phyloP scores from a whole-genome alignment of 2,888 invertebrate species.

The Caenorhabditis angaria region DNA sequence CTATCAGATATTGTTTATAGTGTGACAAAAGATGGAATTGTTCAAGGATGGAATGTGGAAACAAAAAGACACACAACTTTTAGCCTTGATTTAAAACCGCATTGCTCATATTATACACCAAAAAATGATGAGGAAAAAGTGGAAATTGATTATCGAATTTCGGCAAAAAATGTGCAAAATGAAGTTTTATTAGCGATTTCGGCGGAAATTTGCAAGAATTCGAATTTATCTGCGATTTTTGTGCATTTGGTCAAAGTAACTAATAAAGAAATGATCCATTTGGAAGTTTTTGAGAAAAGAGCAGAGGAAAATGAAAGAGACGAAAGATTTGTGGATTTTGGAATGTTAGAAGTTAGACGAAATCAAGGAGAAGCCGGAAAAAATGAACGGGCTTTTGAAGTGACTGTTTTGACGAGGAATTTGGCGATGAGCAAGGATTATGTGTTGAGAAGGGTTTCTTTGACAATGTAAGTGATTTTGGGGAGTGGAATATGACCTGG shows the following conservation, averaged over 20 bases:
- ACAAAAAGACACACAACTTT: slow-evolving; percentile 20
- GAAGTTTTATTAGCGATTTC: slow-evolving; percentile 27
- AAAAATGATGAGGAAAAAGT: not conserved
- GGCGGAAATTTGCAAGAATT: slow-evolving; percentile 13
- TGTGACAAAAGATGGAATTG: slow-evolving; percentile 38
- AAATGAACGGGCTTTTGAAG: not conserved
- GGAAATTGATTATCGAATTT: slow-evolving; percentile 17
- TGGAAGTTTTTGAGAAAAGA: slow-evolving; percentile 23
- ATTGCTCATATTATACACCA: not conserved
- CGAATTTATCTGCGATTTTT: slow-evolving; percentile 17
- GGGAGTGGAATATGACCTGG: not conserved
- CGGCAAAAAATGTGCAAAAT: slow-evolving; percentile 20
- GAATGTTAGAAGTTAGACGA: slow-evolving; percentile 22
- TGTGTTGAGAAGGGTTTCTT: slow-evolving; percentile 25
- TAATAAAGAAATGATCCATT: slow-evolving; percentile 19
- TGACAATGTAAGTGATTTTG: slow-evolving; percentile 16
- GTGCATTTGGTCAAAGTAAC: slow-evolving; percentile 32
- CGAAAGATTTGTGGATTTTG: slow-evolving; percentile 26
- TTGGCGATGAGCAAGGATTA: slow-evolving; percentile 27
- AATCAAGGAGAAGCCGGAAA: not conserved
- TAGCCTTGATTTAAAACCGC: slow-evolving; percentile 16
- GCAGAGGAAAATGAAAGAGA: slow-evolving; percentile 19
- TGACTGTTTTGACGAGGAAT: slow-evolving; percentile 33
- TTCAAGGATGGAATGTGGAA: slow-evolving; percentile 46
- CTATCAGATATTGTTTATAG: slow-evolving; percentile 31